These are phyloP conservation scores for Stomatorhinus walkeri DNA, from an alignment of 2,797 vertebrate genomes.

Conservation along the genomic window DNA sequence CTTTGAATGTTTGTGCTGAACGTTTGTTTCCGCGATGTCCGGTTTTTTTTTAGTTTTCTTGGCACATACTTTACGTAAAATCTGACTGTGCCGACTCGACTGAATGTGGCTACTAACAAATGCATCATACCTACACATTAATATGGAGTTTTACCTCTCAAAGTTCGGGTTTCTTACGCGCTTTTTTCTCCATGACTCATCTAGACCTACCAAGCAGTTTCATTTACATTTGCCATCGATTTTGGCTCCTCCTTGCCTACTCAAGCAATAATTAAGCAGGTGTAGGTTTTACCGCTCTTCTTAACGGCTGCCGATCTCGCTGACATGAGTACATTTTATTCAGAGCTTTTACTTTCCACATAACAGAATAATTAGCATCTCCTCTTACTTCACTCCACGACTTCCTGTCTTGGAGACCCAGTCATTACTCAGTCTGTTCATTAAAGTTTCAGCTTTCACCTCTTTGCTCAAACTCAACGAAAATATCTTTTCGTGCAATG, in stretches of 20 bases:
- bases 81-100: neutral
- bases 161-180: constrained; percentile 38
- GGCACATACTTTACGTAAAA: neutral
- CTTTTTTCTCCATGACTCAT: constrained; percentile 16
- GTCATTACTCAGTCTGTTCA: neutral
- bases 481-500: neutral
- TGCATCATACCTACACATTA: constrained; percentile 20
- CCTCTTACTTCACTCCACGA: neutral
- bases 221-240: neutral
- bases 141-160: constrained; percentile 40
- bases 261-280: constrained; percentile 39
- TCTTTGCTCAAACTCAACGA: neutral
- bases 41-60: neutral
- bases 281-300: neutral
- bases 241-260: constrained; percentile 36
- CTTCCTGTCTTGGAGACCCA: neutral
- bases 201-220: constrained; percentile 18
- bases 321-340: neutral
- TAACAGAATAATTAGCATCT: neutral
- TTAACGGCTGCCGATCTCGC: neutral
- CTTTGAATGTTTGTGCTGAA: neutral
- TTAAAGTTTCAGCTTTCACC: neutral
- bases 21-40: neutral
- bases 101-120: constrained; percentile 14
- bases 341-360: neutral